Evolutionary conservation across 2,113 vertebrate species (phyloP), one percentile per base, ranked within the genome.

Genomic region (Tamias sibiricus): DNA sequence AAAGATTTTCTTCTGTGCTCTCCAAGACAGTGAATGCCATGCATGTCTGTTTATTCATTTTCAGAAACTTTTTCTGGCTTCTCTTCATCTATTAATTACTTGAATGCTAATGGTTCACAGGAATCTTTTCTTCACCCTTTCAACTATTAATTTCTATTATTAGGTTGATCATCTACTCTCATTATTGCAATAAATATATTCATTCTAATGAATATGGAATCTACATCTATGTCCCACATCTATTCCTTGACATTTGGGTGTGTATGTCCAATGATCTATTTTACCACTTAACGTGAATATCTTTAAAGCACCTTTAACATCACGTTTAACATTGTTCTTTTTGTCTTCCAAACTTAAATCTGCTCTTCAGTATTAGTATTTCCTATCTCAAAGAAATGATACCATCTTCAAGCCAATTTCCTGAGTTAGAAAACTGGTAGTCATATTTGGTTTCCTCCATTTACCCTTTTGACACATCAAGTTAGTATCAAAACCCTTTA

Each of bases 81-180:
- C 1, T 49, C 4, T 77, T 72, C 6, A 8, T 54, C 52, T 88
- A 6, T 85, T 95, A 17, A 59, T 86, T 95, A 81, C 20, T 52
- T 91, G 9, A 81, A 69, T 64, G 42, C 69, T 32, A 52, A 64
- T 40, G 0, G 13, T 79, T 26, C 54, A 62, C 12, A 40, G 1
- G 1, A 85, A 54, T 83, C 2, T 92, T 86, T 54, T 17, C 20
- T 91, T 80, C 3, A 22, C 20, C 24, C 8, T 79, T 87, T 92
- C 81, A 28, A 44, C 44, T 94, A 76, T 2, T 88, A 59, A 76
- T 93, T 84, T 91, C 28, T 95, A 68, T 83, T 93, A 22, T 47
- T 2, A 54, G 6, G 3, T 74, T 87, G 13, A 49, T 42, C 2
- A 37, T 95, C 9, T 59, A 35, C 19, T 64, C n/a, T 89, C 37